Evolutionary conservation across 2,797 vertebrate genomes (phyloP).

Genomic region (Sebastiscus tertius): DNA sequence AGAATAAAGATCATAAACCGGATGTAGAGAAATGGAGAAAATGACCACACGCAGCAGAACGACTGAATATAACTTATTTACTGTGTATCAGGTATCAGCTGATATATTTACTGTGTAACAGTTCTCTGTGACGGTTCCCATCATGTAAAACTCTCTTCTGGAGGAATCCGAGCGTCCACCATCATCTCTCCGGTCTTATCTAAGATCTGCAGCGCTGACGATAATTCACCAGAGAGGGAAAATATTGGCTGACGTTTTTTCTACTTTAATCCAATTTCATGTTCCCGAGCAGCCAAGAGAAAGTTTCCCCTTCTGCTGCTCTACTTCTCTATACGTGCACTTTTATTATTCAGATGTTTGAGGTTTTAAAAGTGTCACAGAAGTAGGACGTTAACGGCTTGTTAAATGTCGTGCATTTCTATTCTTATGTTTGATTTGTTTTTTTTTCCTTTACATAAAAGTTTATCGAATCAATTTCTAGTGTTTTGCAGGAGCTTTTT

Average conservation of each 20-base stretch:
- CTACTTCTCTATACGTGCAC: neutral
- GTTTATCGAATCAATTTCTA: neutral
- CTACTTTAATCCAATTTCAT: slow-evolving; percentile 68
- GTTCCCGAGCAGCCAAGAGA: slow-evolving; percentile 49
- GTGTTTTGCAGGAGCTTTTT: no score
- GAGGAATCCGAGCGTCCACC: slow-evolving; percentile 19
- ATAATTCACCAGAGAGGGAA: slow-evolving; percentile 66
- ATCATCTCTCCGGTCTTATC: slow-evolving; percentile 59
- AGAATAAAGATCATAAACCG: slow-evolving; percentile 48
- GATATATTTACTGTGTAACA: slow-evolving; percentile 38
- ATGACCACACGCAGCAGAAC: slow-evolving; percentile 68
- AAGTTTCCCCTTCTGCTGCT: slow-evolving; percentile 38
- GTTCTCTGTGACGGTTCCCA: slow-evolving; percentile 75
- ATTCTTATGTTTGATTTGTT: neutral
- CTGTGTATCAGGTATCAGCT: slow-evolving; percentile 40
- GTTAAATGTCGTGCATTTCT: neutral
- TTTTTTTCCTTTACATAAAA: neutral
- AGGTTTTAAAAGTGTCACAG: neutral
- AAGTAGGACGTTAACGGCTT: neutral
- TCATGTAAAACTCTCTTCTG: neutral
- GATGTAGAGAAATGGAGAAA: slow-evolving; percentile 70
- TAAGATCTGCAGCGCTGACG: slow-evolving; percentile 50
- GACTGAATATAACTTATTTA: slow-evolving; percentile 47
- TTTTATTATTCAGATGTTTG: neutral
- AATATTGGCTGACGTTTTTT: slow-evolving; percentile 61